A percentile compares a stretch with the other conserved stretches of the same genome.
Conservation (phyloP, 1,140 invertebrate species). For the Cheumatopsyche charites region DNA sequence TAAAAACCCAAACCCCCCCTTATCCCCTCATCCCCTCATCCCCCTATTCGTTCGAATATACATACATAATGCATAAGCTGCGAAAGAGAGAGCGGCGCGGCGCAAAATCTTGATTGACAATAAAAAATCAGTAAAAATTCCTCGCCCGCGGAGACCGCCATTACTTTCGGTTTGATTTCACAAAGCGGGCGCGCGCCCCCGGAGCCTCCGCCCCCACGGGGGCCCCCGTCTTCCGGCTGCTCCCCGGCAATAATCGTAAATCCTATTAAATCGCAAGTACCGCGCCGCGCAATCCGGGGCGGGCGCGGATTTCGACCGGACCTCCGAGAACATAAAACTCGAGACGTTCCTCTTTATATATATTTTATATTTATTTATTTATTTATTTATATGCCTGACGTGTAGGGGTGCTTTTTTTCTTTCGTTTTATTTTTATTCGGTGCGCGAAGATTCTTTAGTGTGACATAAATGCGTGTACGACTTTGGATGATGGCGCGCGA, state of each 20-base stretch:
- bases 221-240: not conserved
- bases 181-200: constrained; percentile 34
- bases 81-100: constrained; percentile 11
- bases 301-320: constrained; percentile 47
- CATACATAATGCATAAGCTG: not conserved
- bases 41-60: not conserved
- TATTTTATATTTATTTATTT: too few species aligned
- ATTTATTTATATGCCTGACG: too few species aligned
- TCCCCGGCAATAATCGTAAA: constrained; percentile 47
- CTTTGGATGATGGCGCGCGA: too few species aligned
- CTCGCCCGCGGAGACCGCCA: constrained; percentile 45
- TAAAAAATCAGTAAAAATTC: constrained; percentile 49
- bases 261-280: constrained; percentile 54
- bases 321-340: constrained; percentile 34
- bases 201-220: not conserved
- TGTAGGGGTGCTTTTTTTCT: too few species aligned
- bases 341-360: not conserved
- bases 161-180: constrained; percentile 48
- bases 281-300: constrained; percentile 49
- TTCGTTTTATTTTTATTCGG: too few species aligned
- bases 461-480: too few species aligned
- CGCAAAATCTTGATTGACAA: constrained; percentile 45
- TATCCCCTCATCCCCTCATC: not conserved
- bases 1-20: not conserved
- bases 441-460: too few species aligned